These are phyloP conservation scores for Eledona agricola DNA, from an alignment of 2,888 invertebrate genomes.

Conservation along the genomic window DNA sequence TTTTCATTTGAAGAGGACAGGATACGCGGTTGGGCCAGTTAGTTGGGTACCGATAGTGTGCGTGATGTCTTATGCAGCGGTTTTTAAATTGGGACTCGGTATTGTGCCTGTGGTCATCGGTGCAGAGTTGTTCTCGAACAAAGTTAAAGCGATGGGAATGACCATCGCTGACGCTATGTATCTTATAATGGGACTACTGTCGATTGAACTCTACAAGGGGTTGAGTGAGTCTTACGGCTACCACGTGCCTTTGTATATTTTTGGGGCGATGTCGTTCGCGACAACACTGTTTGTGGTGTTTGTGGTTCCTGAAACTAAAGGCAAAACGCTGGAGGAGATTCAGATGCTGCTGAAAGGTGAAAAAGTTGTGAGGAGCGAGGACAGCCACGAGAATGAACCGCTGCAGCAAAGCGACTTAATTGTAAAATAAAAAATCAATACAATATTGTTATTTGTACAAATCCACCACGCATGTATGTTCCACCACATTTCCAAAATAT, in stretches of 20 bases:
- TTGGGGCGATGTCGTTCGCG: constrained; percentile 42
- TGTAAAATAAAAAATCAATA: no score
- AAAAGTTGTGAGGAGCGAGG: constrained; percentile 4
- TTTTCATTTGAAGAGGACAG: constrained; percentile 53
- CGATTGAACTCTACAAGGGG: constrained; percentile 46
- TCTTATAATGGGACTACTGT: constrained; percentile 43
- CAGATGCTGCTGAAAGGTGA: constrained; percentile 51
- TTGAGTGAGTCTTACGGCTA: constrained; percentile 42
- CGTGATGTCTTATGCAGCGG: constrained; percentile 57
- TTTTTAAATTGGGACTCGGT: constrained; percentile 58
- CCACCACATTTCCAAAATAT: no score
- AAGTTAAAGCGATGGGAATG: constrained; percentile 58
- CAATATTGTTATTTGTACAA: no score
- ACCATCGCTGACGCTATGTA: constrained; percentile 47
- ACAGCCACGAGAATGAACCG: no score
- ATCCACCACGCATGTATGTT: no score
- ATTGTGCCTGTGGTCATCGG: constrained; percentile 60
- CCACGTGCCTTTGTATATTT: constrained; percentile 48
- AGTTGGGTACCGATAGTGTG: constrained; percentile 58
- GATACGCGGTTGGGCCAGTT: constrained; percentile 49
- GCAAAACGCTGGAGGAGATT: constrained; percentile 53
- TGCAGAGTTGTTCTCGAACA: constrained; percentile 60
- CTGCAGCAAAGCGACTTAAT: no score
- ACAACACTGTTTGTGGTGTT: constrained; percentile 43
- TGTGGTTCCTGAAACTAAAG: constrained; percentile 52